Conservation (phyloP, 1,140 invertebrate genomes). For the Rhyzopertha dominica region DNA sequence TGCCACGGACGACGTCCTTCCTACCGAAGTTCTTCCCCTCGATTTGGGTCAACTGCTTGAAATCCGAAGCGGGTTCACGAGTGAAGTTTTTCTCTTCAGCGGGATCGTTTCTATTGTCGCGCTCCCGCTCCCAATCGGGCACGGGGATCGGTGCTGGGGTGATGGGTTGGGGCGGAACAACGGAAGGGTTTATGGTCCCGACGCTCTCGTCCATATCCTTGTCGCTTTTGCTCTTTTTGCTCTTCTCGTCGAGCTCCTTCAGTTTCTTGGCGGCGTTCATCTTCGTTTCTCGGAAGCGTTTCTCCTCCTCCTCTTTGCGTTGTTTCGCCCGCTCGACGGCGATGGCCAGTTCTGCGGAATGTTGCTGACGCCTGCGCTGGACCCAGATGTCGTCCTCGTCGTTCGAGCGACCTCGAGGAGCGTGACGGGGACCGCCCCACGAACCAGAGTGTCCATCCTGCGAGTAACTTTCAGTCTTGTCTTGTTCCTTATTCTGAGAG, state of each 20-base stretch:
- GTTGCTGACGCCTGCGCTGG: constrained; percentile 62
- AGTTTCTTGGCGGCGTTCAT: constrained; percentile 53
- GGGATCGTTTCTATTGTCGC: constrained; percentile 17
- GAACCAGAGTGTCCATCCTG: constrained; percentile 37
- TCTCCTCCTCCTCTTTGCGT: constrained; percentile 76
- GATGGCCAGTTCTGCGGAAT: constrained; percentile 62
- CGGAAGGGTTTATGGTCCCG: constrained; percentile 39
- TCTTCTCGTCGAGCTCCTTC: constrained; percentile 57
- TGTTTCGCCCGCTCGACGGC: constrained; percentile 71
- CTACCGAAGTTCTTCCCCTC: constrained; percentile 43
- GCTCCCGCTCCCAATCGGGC: constrained; percentile 53
- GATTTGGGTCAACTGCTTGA: constrained; percentile 45
- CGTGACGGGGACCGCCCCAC: constrained; percentile 25
- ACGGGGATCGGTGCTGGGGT: constrained; percentile 49
- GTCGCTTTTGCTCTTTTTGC: constrained; percentile 49
- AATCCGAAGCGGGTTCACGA: constrained; percentile 30
- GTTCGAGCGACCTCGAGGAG: constrained; percentile 26
- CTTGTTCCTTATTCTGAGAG: constrained; percentile 33
- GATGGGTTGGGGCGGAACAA: constrained; percentile 42
- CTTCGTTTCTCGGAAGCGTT: constrained; percentile 59
- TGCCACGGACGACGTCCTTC: constrained; percentile 18
- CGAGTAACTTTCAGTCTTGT: constrained; percentile 43
- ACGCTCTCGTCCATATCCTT: constrained; percentile 45
- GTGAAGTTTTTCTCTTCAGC: constrained; percentile 17
- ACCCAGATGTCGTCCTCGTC: constrained; percentile 74